Evolutionary conservation across 2,797 vertebrate species (phyloP).

Genomic region (Sebastes steindachneri): DNA sequence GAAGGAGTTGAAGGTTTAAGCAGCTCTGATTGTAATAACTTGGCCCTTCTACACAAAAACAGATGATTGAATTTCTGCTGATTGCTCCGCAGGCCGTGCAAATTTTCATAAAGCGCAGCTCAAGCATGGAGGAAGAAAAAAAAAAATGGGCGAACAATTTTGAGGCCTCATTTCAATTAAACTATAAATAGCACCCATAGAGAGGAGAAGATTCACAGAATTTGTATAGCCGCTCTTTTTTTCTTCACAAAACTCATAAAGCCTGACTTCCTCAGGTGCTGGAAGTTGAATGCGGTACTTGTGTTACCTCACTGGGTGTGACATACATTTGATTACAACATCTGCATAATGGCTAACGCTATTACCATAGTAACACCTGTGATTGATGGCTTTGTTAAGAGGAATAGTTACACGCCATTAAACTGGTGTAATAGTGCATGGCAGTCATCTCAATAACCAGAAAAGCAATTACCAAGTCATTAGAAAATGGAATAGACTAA

Average conservation of each 20-base stretch:
- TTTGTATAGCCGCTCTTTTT: neutral
- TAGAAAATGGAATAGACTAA: constrained; percentile 77
- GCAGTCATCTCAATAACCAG: constrained; percentile 81
- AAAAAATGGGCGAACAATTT: constrained; percentile 4
- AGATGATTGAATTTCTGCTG: constrained; percentile 66
- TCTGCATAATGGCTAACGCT: constrained; percentile 58
- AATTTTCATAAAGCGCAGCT: constrained; percentile 55
- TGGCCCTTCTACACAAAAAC: constrained; percentile 61
- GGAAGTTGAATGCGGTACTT: neutral
- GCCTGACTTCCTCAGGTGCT: constrained; percentile 5
- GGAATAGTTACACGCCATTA: constrained; percentile 80
- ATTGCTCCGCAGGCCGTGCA: constrained; percentile 58
- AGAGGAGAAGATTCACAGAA: constrained; percentile 5
- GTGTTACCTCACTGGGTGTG: constrained; percentile 14
- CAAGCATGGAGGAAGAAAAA: constrained; percentile 27
- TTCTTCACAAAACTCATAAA: constrained; percentile 7
- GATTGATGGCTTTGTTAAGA: constrained; percentile 82
- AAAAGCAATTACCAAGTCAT: constrained; percentile 81
- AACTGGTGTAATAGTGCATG: constrained; percentile 80
- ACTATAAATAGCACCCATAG: constrained; percentile 52
- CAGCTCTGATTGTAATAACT: constrained; percentile 67
- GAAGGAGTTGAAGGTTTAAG: constrained; percentile 38
- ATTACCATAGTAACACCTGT: constrained; percentile 74
- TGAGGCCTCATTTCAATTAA: constrained; percentile 51
- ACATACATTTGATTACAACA: constrained; percentile 54